Base-by-base conservation (phyloP, 2,797 vertebrate genomes). In the Lepidocolaptes lacrymiger region DNA sequence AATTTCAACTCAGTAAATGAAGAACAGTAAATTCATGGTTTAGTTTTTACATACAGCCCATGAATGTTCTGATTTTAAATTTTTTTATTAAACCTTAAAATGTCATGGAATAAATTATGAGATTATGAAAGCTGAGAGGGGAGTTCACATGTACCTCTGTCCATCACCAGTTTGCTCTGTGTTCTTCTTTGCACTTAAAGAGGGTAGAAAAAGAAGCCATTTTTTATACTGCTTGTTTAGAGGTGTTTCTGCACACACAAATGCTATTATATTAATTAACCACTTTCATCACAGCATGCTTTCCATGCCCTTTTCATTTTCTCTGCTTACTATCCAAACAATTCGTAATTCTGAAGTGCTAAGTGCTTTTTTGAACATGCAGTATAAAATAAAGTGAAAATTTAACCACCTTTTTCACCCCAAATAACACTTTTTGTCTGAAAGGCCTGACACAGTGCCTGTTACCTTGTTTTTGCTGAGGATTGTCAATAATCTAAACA, bases 211-310 rank as follows among this genome's bases (percentile, higher is more conserved):
- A 94, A 72, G 15, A 48, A 77, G 26, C 66, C 23, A 14, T 27
- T 92, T 95, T 58, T 75, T 52, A 26, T 73, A 23, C 3, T 91
- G 7, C 10, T 44, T 44, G 43, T 44, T 44, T 10, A 44, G 71
- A 80, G 51, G 15, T 62, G 43, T 81, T 26, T 80, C 41, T 90
- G 58, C 59, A 62, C 14, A 17, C 26, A 46, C 13, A 75, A 39
- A 21, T 90, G 66, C 52, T 76, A 11, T 81, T 88, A 66, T 46
- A 9, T 73, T 88, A 94, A 94, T 89, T 78, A 96, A 85, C 43
- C 7, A 22, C 80, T 96, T 80, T 69, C 66, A 72, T 89, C 43
- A 12, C 28, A 81, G n/a, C n/a, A 90, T 72, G 9, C 11, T 78
- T 90, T 84, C n/a, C 13, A 8, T 34, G 7, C 20, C 27, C 51